Conservation (phyloP, 2,888 invertebrate species). For the Ornithoptera alexandrae region DNA sequence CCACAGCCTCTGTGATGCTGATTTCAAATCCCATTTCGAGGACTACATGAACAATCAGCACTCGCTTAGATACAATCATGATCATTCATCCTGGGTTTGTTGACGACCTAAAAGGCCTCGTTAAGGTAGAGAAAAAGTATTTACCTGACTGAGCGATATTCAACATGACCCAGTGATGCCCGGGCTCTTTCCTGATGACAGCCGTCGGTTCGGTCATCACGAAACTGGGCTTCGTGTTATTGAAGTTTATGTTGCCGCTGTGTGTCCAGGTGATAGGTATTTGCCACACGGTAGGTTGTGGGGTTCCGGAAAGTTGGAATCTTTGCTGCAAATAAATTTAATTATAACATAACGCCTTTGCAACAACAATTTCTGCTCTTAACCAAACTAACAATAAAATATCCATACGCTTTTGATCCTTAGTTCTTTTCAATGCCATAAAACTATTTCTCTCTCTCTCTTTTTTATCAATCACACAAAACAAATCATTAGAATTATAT, state of each 20-base stretch:
- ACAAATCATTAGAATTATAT: too few relatives aligned
- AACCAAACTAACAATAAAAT: too few relatives aligned
- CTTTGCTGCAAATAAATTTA: slow-evolving; percentile 49
- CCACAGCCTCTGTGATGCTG: too few relatives aligned
- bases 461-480: too few relatives aligned
- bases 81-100: too few relatives aligned
- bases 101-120: too few relatives aligned
- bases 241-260: slow-evolving; percentile 57
- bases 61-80: too few relatives aligned
- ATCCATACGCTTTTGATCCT: too few relatives aligned
- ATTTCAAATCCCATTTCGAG: too few relatives aligned
- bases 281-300: slow-evolving; percentile 51
- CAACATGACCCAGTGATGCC: slow-evolving; percentile 79
- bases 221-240: slow-evolving; percentile 54
- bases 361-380: neutral
- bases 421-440: too few relatives aligned
- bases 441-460: too few relatives aligned
- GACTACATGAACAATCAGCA: too few relatives aligned
- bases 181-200: slow-evolving; percentile 41
- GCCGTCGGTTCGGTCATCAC: slow-evolving; percentile 43
- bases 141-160: slow-evolving; percentile 74
- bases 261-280: slow-evolving; percentile 72
- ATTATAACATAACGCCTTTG: neutral
- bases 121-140: slow-evolving; percentile 9
- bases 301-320: slow-evolving; percentile 51